Conservation (phyloP, 2,888 invertebrate genomes). For the Ethmia dodecea region DNA sequence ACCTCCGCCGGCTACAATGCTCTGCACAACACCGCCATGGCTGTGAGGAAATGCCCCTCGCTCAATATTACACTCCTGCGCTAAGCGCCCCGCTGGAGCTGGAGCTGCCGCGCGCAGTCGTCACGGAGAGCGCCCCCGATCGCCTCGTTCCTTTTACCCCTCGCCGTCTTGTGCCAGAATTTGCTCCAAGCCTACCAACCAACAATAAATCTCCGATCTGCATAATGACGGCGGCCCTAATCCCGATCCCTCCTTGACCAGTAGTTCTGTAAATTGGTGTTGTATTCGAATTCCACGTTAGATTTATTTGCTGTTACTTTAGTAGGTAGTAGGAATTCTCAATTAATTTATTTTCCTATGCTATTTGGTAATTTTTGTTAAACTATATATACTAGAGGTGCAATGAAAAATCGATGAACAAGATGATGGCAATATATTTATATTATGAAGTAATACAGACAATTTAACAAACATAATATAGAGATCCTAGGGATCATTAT, state of each 20-base stretch:
- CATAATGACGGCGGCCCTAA: slow-evolving; percentile 33
- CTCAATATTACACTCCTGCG: slow-evolving; percentile 84
- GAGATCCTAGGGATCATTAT: no score
- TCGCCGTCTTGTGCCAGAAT: slow-evolving; percentile 1
- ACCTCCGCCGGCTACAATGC: slow-evolving; percentile 74
- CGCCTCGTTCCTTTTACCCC: neutral
- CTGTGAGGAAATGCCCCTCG: slow-evolving; percentile 86
- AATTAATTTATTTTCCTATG: slow-evolving; percentile 29
- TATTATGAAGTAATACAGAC: no score
- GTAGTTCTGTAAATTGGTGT: slow-evolving; percentile 50
- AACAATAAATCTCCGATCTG: neutral
- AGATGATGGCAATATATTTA: no score
- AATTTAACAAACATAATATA: no score
- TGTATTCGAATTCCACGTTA: slow-evolving; percentile 36
- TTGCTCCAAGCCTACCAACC: no score
- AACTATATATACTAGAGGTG: no score
- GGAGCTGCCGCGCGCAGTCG: neutral
- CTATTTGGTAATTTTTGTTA: slow-evolving; percentile 27
- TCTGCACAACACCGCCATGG: slow-evolving; percentile 70
- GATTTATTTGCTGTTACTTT: slow-evolving; percentile 44
- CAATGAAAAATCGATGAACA: no score
- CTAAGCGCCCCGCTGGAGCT: slow-evolving; percentile 32
- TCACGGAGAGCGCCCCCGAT: neutral
- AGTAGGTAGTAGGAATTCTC: no score
- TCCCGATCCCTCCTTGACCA: slow-evolving; percentile 45